A percentile compares a stretch with the other conserved stretches of the same genome.
These are phyloP conservation scores for Labeo rohita DNA, from an alignment of 2,113 vertebrate species.

Conservation along the genomic window DNA sequence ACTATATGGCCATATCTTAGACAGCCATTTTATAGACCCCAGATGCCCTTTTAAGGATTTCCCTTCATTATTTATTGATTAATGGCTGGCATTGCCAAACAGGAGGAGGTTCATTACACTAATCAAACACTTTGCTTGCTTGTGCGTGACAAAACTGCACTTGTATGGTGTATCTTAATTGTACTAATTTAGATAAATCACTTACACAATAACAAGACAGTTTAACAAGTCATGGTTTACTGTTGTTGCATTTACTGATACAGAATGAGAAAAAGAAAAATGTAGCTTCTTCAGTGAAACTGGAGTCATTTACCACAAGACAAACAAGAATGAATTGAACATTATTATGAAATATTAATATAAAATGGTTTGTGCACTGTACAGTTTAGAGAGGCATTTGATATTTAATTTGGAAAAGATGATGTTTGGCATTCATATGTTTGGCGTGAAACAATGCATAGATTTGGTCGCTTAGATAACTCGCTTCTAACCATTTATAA, in stretches of 20 bases:
- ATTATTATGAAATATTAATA: neutral
- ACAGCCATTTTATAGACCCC: neutral
- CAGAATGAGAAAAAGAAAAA: neutral
- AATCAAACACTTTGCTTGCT: neutral
- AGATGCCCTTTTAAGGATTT: constrained; percentile 20
- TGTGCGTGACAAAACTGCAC: neutral
- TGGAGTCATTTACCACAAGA: neutral
- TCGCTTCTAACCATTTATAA: constrained; percentile 24
- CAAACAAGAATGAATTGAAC: neutral
- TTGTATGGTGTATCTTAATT: neutral
- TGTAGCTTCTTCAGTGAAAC: neutral
- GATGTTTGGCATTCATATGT: neutral
- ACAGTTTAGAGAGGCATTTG: neutral
- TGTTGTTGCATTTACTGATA: neutral
- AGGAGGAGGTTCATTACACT: constrained; percentile 2
- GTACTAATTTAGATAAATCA: neutral
- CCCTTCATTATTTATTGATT: constrained; percentile 18
- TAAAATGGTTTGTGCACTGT: neutral
- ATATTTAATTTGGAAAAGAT: neutral
- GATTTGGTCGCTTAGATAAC: constrained; percentile 9
- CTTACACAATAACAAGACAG: neutral
- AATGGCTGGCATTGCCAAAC: neutral
- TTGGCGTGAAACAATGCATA: neutral
- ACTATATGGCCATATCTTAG: neutral
- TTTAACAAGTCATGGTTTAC: neutral